Evolutionary conservation across 2,888 invertebrate genomes (phyloP), one percentile per base, ranked within the genome.

Genomic region (Tinea pellionella): DNA sequence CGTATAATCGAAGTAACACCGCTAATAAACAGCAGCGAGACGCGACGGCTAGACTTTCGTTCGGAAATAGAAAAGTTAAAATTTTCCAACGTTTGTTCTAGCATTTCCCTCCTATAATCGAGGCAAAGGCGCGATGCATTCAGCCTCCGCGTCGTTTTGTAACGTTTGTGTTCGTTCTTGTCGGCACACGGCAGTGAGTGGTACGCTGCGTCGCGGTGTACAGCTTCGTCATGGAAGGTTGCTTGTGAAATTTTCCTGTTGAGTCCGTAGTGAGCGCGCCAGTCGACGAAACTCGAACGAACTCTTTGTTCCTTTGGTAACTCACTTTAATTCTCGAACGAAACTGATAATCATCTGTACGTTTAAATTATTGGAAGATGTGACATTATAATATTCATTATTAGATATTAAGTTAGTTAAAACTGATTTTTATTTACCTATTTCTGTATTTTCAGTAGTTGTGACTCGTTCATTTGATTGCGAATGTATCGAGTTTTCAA

Each of bases 171-270:
- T 37, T 37, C 37, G 37, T 12, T 37, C 11, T 37, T 37, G 13
- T 8, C 47, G 47, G 47, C 15, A 9, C 13, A n/a, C 47, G 47
- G 47, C 47, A 47, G 47, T 47, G 47, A 47, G 47, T 47, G 47
- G 47, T 16, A 16, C 47, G 47, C 47, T 9, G 47, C 15, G 47
- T 16, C 15, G 15, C 47, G 47, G 47, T 47, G 47, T 47, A 9
- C 47, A 47, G 66, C 67, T 65, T 68, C 69, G 74, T 72, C 74
- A 78, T 69, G 78, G 72, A 68, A 71, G 72, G 77, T 67, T 72
- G 77, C 71, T 70, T 73, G 73, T 68, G 74, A 75, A 73, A 75
- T 73, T 74, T 70, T 69, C 69, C 70, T 70, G 69, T 69, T 68
- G 66, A 64, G 64, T 63, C 30, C 42, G 37, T 62, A 59, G 62